Conservation (phyloP, 2,888 invertebrate genomes). For the Catocala nupta region DNA sequence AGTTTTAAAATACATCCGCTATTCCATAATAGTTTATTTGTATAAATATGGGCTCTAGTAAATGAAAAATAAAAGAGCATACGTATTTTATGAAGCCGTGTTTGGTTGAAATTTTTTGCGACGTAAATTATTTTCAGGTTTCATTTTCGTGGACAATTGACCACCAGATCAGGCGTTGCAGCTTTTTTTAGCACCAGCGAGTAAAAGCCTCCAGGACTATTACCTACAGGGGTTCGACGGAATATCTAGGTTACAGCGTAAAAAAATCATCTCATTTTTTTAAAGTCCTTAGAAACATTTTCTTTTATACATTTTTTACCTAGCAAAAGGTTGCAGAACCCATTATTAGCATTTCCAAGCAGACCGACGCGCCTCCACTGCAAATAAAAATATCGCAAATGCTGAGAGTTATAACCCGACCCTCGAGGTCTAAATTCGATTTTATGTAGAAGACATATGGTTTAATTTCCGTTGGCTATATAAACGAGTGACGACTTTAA, state of each 20-base stretch:
- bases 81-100: too few relatives aligned
- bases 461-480: constrained; percentile 52
- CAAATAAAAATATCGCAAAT: constrained; percentile 59
- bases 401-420: constrained; percentile 40
- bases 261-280: constrained; percentile 12
- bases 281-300: constrained; percentile 15
- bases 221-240: not conserved
- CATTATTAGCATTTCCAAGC: constrained; percentile 58
- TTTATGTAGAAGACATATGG: constrained; percentile 44
- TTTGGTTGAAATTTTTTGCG: too few relatives aligned
- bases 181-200: not conserved
- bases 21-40: too few relatives aligned
- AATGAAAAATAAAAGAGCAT: too few relatives aligned
- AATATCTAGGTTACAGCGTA: constrained; percentile 6
- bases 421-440: constrained; percentile 39
- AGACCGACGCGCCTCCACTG: constrained; percentile 46
- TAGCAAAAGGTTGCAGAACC: constrained; percentile 49
- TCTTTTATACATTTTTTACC: constrained; percentile 22
- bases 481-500: constrained; percentile 40
- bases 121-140: too few relatives aligned
- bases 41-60: too few relatives aligned
- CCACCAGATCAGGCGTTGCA: not conserved
- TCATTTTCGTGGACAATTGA: not conserved
- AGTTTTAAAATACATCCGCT: too few relatives aligned
- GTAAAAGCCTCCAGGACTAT: not conserved